Evolutionary conservation across 1,140 invertebrate species (phyloP).

Genomic region (Dendroctonus ponderosae): DNA sequence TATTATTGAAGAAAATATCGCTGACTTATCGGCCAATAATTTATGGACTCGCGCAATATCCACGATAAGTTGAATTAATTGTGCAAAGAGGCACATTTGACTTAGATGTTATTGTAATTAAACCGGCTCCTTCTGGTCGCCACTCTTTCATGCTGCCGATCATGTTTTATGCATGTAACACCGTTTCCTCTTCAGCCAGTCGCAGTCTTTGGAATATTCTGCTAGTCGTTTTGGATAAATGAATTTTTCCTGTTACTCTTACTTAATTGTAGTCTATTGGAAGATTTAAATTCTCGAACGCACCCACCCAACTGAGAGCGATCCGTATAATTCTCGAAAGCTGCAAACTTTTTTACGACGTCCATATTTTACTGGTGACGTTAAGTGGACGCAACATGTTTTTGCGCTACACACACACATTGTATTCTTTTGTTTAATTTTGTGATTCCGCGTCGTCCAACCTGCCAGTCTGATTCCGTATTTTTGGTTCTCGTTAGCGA

Average conservation of each 20-base stretch:
- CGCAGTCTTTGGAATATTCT: too few relatives aligned
- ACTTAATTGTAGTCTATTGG: neutral
- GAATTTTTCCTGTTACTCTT: too few relatives aligned
- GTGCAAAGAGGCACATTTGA: slow-evolving; percentile 6
- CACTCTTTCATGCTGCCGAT: neutral
- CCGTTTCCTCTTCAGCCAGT: too few relatives aligned
- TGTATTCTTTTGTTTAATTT: slow-evolving; percentile 18
- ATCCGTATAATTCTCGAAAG: slow-evolving; percentile 17
- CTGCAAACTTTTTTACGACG: slow-evolving; percentile 22
- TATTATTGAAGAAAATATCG: slow-evolving; percentile 7
- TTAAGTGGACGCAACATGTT: slow-evolving; percentile 20
- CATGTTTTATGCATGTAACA: too few relatives aligned
- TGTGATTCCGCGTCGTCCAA: slow-evolving; percentile 6
- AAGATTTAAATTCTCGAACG: neutral
- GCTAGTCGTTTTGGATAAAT: too few relatives aligned
- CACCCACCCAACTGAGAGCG: neutral
- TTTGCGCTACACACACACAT: slow-evolving; percentile 20
- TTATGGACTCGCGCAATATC: slow-evolving; percentile 7
- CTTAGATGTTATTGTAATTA: slow-evolving; percentile 20
- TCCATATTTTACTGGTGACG: slow-evolving; percentile 17
- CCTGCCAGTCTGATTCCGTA: slow-evolving; percentile 8
- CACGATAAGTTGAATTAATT: slow-evolving; percentile 8
- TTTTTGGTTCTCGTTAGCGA: slow-evolving; percentile 20
- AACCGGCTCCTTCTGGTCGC: slow-evolving; percentile 3
- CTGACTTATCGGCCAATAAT: slow-evolving; percentile 8